phyloP scores from a whole-genome alignment of 2,113 vertebrate genomes.

The Dipodomys merriami region DNA sequence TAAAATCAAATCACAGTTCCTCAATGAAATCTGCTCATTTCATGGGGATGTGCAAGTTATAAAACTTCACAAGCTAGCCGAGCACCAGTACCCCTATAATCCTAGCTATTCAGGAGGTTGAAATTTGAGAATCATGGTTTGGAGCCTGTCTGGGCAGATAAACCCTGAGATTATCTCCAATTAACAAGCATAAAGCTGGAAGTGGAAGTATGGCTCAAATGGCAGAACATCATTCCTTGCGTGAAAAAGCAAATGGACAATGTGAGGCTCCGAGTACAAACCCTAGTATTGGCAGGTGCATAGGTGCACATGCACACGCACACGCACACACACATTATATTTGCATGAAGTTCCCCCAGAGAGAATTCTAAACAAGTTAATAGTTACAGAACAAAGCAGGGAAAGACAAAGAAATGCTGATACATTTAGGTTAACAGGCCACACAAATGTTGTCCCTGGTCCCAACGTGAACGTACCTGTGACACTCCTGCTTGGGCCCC shows the following conservation, averaged over 20 bases:
- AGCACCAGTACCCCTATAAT: too few species aligned
- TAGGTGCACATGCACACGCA: too few species aligned
- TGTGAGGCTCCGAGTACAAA: too few species aligned
- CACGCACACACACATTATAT: background rate
- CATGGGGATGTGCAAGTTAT: background rate
- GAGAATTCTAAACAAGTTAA: background rate
- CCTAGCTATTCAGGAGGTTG: too few species aligned
- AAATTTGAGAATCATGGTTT: too few species aligned
- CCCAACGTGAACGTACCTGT: conserved; percentile 88
- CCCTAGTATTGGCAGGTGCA: too few species aligned
- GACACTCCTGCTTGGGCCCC: conserved; percentile 88
- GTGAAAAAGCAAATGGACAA: too few species aligned
- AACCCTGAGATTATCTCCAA: too few species aligned
- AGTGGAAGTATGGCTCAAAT: too few species aligned
- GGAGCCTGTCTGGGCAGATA: too few species aligned
- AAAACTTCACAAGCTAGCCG: background rate
- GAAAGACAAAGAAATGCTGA: conserved; percentile 8
- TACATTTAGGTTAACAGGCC: background rate
- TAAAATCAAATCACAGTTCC: background rate
- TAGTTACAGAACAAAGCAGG: background rate
- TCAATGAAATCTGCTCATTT: conserved; percentile 16
- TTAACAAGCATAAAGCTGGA: too few species aligned
- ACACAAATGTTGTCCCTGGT: background rate
- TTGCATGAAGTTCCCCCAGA: background rate
- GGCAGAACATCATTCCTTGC: too few species aligned